A percentile compares a stretch with the other conserved stretches of the same genome.
phyloP scores from a whole-genome alignment of 2,113 vertebrate species.

The Bubalus kerabau region DNA sequence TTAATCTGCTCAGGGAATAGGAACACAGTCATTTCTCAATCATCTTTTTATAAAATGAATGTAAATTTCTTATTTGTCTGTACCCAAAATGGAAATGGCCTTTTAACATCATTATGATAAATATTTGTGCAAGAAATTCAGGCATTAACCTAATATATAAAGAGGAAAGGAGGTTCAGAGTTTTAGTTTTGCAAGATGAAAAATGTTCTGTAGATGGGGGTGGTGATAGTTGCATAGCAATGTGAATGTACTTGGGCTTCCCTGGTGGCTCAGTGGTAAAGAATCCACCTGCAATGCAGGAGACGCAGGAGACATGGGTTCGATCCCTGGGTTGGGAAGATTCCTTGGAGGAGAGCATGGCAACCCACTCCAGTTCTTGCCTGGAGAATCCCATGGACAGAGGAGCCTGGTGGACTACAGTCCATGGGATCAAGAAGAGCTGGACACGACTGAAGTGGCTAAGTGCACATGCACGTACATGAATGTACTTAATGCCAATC shows the following conservation, averaged over 20 bases:
- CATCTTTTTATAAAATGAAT: conserved; percentile 55
- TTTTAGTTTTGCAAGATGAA: conserved; percentile 21
- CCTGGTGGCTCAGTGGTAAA: background rate
- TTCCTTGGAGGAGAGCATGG: background rate
- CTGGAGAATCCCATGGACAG: background rate
- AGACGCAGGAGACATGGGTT: background rate
- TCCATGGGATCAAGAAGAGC: background rate
- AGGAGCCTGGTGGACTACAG: background rate
- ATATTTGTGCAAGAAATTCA: conserved; percentile 46
- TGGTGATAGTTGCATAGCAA: background rate
- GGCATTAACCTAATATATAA: background rate
- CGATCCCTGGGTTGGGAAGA: background rate
- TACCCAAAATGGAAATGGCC: conserved; percentile 52
- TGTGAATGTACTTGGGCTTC: background rate
- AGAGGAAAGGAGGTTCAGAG: background rate
- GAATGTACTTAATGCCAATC: background rate
- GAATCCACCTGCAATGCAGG: background rate
- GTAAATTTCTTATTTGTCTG: conserved; percentile 51
- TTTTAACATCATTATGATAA: conserved; percentile 38
- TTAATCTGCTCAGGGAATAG: conserved; percentile 53
- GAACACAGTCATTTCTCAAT: conserved; percentile 64
- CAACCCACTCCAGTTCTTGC: background rate
- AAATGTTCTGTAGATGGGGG: background rate
- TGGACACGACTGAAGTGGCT: background rate
- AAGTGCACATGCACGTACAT: background rate